Evolutionary conservation across 1,140 invertebrate species (phyloP), one percentile per base, ranked within the genome.

Genomic region (Ostrea edulis): DNA sequence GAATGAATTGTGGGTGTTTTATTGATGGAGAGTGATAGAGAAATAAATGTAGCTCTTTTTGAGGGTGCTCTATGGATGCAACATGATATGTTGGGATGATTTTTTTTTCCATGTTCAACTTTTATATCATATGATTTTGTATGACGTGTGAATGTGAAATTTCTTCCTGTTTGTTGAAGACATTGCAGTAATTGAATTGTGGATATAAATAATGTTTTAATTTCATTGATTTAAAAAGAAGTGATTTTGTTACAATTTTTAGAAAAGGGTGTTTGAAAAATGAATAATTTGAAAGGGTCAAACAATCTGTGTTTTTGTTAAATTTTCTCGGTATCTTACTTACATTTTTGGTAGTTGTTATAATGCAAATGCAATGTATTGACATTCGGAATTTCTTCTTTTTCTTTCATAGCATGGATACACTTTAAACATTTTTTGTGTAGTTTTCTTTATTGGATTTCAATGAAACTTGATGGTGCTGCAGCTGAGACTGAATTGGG

Each of bases 391-490:
- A 5, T 44, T 1, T 44, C 35, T 44, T 44, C 35, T 44, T 44
- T 5, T n/a, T n/a, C n/a, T n/a, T n/a, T n/a, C n/a, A n/a, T n/a
- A n/a, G n/a, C n/a, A n/a, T n/a, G n/a, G n/a, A 44, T 44, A 44
- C 5, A 44, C 35, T 44, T 1, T 44, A 5, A 44, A 44, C 35
- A 44, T 44, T 44, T 44, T 44, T 44, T 2, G 35, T 44, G 55
- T 62, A 12, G 17, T 62, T 62, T 17, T 62, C n/a, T 62, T 62
- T 62, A 17, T n/a, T 62, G 55, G 14, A 62, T n/a, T 62, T n/a
- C n/a, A n/a, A 35, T 77, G 25, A 71, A 25, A 11, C 14, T 77
- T 22, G 29, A 77, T 77, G 68, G 68, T 77, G 68, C 68, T 77
- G 35, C 22, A 35, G 5, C 11, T 8, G 22, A 29, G 20, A 71